Base-by-base conservation (phyloP, 2,113 vertebrate genomes). In the Puffinus mauretanicus region DNA sequence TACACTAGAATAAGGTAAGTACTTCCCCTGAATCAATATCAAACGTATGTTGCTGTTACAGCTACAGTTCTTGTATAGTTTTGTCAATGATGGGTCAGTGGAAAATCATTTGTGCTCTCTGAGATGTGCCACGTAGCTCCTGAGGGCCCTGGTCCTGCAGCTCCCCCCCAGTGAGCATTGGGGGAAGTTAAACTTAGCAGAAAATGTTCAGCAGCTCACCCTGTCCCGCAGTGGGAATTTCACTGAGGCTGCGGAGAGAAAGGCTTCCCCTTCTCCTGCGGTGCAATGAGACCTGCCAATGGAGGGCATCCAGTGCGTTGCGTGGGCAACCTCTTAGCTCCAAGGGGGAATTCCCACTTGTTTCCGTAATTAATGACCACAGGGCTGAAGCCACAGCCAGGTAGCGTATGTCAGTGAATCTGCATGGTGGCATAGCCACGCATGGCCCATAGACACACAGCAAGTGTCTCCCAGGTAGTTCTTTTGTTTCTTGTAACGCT, bases 1-100 rank as follows among this genome's bases (percentile, higher is more conserved):
- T 99, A 98, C 98, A 99, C 98, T 99, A 99, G 99, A 98, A 99
- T 99, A 98, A 99, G 99, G 99, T 99, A 99, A 99, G 99, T 99
- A 82, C 93, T 98, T 97, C 98, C 88, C 83, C 82, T 97, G 75
- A 95, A 91, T 88, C 55, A 20, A 29, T 94, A 94, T 65, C 82
- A 51, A 58, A 78, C 94, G 19, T 55, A 38, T 64, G 32, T 95
- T 88, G 66, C 65, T 91, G 26, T 88, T 87, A 77, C n/a, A 91
- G 73, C 70, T 86, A 60, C 22, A 38, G 55, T 51, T 89, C 86
- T 71, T 90, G 65, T 58, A 54, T 64, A 64, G 13, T 80, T 93
- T 76, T 88, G 36, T 72, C 70, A 76, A 6, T 94, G 30, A 58
- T 11, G 67, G 61, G 79, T 82, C 25, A 3, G 21, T 81, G 17